phyloP scores from a whole-genome alignment of 2,888 invertebrate species.

The Ditula angustiorana region DNA sequence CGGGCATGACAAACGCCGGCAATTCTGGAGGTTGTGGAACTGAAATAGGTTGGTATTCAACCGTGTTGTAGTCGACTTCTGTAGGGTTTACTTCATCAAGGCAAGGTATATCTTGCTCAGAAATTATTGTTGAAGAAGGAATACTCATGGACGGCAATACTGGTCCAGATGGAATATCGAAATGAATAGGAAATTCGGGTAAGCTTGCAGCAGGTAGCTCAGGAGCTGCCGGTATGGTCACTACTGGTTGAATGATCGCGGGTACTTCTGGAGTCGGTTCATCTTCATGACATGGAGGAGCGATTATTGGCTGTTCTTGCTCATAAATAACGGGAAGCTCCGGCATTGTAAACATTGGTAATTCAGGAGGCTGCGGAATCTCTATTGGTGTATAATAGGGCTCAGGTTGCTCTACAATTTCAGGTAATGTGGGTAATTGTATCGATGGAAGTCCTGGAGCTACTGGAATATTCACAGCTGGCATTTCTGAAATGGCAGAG shows the following conservation, averaged over 20 bases:
- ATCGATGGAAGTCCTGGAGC: constrained; percentile 16
- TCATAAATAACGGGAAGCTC: constrained; percentile 5
- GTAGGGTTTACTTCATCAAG: neutral
- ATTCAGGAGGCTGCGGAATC: constrained; percentile 42
- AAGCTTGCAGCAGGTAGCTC: constrained; percentile 1
- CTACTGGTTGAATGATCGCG: neutral
- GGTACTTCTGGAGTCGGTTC: neutral
- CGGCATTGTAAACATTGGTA: constrained; percentile 38
- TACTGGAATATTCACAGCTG: constrained; percentile 16
- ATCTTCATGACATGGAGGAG: neutral
- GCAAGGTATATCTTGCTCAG: neutral
- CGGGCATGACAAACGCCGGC: constrained; percentile 7
- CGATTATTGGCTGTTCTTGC: neutral
- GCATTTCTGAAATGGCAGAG: constrained; percentile 7
- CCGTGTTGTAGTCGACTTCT: neutral
- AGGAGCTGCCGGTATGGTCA: constrained; percentile 3
- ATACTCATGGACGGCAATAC: neutral
- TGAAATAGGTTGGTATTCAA: constrained; percentile 26
- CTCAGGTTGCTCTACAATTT: neutral
- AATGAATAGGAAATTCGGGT: neutral
- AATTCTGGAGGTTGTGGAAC: constrained; percentile 36
- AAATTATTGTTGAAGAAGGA: neutral
- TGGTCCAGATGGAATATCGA: constrained; percentile 8
- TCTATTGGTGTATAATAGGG: constrained; percentile 18
- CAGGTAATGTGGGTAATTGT: neutral